phyloP scores from a whole-genome alignment of 1,140 invertebrate species.

The Drosophila suzukii region DNA sequence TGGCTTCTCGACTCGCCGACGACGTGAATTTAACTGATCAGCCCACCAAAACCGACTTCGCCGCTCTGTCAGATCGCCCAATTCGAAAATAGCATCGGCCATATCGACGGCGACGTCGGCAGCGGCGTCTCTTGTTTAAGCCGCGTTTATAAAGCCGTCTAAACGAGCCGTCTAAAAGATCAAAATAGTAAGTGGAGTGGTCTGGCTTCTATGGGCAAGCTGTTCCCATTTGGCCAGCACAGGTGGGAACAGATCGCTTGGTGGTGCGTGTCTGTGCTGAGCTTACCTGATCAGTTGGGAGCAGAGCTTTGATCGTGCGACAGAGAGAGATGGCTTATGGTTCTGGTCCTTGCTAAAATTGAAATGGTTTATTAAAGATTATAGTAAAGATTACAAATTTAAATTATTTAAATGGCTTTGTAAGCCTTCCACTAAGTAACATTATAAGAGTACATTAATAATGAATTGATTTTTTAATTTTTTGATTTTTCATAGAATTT shows the following conservation, averaged over 20 bases:
- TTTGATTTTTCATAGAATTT: too few relatives aligned
- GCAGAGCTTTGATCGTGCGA: not conserved
- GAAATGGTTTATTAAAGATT: too few relatives aligned
- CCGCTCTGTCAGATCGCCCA: constrained; percentile 66
- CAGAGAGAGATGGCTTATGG: not conserved
- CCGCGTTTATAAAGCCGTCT: constrained; percentile 62
- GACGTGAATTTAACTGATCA: constrained; percentile 62
- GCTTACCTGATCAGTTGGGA: constrained; percentile 11
- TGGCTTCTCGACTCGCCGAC: constrained; percentile 64
- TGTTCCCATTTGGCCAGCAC: constrained; percentile 6
- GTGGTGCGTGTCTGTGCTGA: constrained; percentile 24
- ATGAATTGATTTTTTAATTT: too few relatives aligned
- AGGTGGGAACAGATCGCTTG: constrained; percentile 11
- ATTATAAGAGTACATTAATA: too few relatives aligned
- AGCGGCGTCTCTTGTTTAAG: constrained; percentile 18
- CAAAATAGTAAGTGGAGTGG: constrained; percentile 51
- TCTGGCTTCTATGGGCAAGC: constrained; percentile 31
- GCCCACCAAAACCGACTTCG: constrained; percentile 27
- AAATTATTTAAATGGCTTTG: too few relatives aligned
- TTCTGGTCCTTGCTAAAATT: not conserved
- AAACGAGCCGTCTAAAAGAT: constrained; percentile 62
- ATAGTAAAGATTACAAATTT: too few relatives aligned
- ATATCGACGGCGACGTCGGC: constrained; percentile 17
- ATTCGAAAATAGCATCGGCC: constrained; percentile 42
- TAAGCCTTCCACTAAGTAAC: too few relatives aligned